Conservation (phyloP, 1,140 invertebrate genomes). For the Centruroides sculpturatus region DNA sequence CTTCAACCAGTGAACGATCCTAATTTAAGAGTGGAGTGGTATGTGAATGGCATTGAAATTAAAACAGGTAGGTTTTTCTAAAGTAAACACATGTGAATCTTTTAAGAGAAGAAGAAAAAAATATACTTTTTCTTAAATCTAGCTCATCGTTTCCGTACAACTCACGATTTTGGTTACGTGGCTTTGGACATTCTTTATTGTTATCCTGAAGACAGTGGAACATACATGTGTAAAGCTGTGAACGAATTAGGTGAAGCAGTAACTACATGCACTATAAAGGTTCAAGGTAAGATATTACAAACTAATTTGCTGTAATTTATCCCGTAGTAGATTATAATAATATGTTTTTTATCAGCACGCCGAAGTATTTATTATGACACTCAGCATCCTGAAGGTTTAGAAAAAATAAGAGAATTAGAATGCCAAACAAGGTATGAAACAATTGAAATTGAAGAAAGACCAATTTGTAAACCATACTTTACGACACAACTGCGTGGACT, state of each 20-base stretch:
- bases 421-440: conserved; percentile 38
- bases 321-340: neutral
- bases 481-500: conserved; percentile 74
- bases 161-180: conserved; percentile 33
- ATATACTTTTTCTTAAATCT: neutral
- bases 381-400: conserved; percentile 85
- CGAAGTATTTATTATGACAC: conserved; percentile 68
- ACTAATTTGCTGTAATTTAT: no score
- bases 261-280: conserved; percentile 72
- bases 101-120: no score
- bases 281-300: conserved; percentile 46
- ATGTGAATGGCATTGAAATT: conserved; percentile 35
- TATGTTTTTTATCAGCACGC: conserved; percentile 33
- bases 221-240: conserved; percentile 56
- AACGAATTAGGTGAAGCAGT: conserved; percentile 53
- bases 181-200: conserved; percentile 39
- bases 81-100: no score
- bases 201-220: conserved; percentile 31
- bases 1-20: conserved; percentile 85
- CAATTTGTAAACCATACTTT: conserved; percentile 64
- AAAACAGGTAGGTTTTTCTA: conserved; percentile 32
- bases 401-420: conserved; percentile 79
- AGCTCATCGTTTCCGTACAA: conserved; percentile 54
- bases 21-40: conserved; percentile 84
- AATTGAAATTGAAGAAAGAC: conserved; percentile 47